Conservation (phyloP, 2,888 invertebrate genomes). For the Hipparchia semele region DNA sequence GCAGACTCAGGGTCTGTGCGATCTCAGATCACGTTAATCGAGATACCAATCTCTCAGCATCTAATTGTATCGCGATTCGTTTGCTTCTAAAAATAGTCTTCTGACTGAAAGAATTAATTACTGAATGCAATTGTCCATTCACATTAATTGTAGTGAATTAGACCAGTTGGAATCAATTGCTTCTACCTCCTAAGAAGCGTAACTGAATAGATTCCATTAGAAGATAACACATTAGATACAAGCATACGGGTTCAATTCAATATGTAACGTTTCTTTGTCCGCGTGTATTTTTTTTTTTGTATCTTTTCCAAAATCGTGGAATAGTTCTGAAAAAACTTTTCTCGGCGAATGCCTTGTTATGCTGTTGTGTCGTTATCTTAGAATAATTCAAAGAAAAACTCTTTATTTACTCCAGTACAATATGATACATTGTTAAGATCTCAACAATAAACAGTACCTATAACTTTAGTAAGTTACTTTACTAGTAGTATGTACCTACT, state of each 20-base stretch:
- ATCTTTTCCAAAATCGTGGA: background rate
- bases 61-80: conserved; percentile 11
- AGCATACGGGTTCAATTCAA: background rate
- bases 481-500: too few species aligned
- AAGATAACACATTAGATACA: background rate
- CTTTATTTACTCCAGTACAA: too few species aligned
- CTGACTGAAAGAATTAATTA: conserved; percentile 10
- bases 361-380: too few species aligned
- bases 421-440: too few species aligned
- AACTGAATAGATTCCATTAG: background rate
- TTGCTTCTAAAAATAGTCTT: conserved; percentile 16
- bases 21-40: background rate
- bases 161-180: conserved; percentile 27
- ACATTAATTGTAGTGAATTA: conserved; percentile 23
- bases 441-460: too few species aligned
- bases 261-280: background rate
- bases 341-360: too few species aligned
- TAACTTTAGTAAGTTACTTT: too few species aligned
- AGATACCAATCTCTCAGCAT: conserved; percentile 1
- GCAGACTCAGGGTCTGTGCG: background rate
- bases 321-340: too few species aligned
- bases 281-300: background rate
- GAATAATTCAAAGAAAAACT: too few species aligned
- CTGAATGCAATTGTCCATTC: conserved; percentile 16
- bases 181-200: background rate